Evolutionary conservation across 1,140 invertebrate species (phyloP), one percentile per base, ranked within the genome.

Genomic region (Octopus bimaculoides): DNA sequence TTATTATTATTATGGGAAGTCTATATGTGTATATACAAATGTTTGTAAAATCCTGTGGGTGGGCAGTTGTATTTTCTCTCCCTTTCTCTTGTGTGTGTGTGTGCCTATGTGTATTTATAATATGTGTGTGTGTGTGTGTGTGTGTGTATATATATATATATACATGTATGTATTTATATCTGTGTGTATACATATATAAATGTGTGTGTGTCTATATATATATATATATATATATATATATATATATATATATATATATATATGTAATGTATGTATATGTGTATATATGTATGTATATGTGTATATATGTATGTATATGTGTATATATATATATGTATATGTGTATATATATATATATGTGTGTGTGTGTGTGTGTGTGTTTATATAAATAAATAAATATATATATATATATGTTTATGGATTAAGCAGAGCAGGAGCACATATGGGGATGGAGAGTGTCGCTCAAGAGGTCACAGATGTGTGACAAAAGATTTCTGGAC

Each of bases 181-280:
- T 20, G 5, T 14, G 66, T 55, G 54, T 5, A 84, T 96, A 97
- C 92, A 95, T 94, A 89, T 95, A 97, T 92, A 96, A 95, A 88
- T 96, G 96, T 93, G 96, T 95, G 87, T 97, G 95, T 79, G 94
- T 52, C 2, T 78, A 41, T 14, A 26, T 77, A 71, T 52, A 52
- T 41, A 56, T 52, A n/a, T 78, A 14, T 55, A 55, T 55, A 61
- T 61, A 61, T 61, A 61, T 61, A 61, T 61, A 61, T 61, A 61
- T 61, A 61, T 61, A 61, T 61, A 61, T 61, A 61, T 17, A 17
- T 10, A 17, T 17, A 9, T 10, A 9, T 17, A 61, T 10, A 9
- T 17, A 61, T 10, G 17, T 17, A 61, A 3, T 61, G 17, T 61
- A 17, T 61, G 3, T 17, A 61, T 61, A 17, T 61, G 3, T 17